These are phyloP conservation scores for Tupiocoris notatus DNA, from an alignment of 2,888 invertebrate genomes.

Conservation along the genomic window DNA sequence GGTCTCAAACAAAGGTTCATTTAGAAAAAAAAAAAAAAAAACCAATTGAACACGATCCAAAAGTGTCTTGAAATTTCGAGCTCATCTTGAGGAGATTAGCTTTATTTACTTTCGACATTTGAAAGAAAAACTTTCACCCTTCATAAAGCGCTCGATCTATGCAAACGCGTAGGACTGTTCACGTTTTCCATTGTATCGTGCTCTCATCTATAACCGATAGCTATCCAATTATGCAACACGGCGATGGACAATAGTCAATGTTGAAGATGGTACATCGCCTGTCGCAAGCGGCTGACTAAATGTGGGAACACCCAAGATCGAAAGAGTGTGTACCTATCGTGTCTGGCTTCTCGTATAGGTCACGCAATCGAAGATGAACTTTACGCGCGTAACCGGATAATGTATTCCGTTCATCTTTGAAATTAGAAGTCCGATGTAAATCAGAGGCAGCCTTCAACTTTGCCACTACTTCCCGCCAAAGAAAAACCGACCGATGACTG, in stretches of 20 bases:
- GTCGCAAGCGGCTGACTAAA: neutral
- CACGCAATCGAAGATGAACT: conserved; percentile 34
- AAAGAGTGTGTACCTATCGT: neutral
- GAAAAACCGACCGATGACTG: too few relatives aligned
- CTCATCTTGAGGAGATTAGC: too few relatives aligned
- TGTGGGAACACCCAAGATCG: neutral
- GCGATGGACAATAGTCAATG: neutral
- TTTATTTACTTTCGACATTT: neutral
- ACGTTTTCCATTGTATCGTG: neutral
- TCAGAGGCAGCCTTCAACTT: conserved; percentile 7
- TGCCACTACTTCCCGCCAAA: conserved; percentile 10
- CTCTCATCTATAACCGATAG: neutral
- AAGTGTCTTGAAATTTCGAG: too few relatives aligned
- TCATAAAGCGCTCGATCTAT: neutral
- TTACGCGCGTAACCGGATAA: conserved; percentile 22
- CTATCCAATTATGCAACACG: neutral
- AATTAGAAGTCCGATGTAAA: neutral
- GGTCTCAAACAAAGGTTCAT: too few relatives aligned
- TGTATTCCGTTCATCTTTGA: conserved; percentile 28
- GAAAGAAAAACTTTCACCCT: neutral
- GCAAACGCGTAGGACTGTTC: neutral
- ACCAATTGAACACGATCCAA: too few relatives aligned
- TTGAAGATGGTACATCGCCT: neutral
- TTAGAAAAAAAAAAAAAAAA: too few relatives aligned
- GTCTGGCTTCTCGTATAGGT: conserved; percentile 5